phyloP scores from a whole-genome alignment of 2,888 invertebrate genomes.

The Dryococelus australis region DNA sequence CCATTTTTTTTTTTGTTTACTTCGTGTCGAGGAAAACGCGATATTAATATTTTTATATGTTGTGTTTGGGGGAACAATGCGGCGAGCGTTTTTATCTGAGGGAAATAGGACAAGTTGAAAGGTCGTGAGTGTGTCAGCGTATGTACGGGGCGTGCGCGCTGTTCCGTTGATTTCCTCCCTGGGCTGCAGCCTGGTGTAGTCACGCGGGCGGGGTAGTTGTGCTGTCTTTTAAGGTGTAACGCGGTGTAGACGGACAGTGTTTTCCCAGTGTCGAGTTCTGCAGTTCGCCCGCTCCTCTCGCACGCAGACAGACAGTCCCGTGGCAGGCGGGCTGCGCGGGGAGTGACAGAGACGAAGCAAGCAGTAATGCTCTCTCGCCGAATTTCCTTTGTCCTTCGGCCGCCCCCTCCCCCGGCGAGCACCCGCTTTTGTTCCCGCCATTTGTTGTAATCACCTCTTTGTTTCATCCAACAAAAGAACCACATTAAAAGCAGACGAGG shows the following conservation, averaged over 20 bases:
- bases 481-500: conserved; percentile 16
- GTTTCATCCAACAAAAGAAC: conserved; percentile 16
- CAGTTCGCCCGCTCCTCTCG: too few relatives aligned
- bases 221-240: neutral
- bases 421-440: conserved; percentile 4
- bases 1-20: too few relatives aligned
- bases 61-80: too few relatives aligned
- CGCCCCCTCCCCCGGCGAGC: neutral
- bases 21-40: too few relatives aligned
- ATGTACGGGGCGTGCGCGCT: too few relatives aligned
- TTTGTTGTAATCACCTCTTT: conserved; percentile 16
- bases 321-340: neutral
- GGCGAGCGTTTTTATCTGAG: too few relatives aligned
- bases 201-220: neutral
- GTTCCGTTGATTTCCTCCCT: neutral
- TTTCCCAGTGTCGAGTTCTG: neutral
- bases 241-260: neutral
- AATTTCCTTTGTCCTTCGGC: neutral
- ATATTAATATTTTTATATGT: too few relatives aligned
- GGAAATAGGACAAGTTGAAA: too few relatives aligned
- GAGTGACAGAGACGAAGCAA: neutral
- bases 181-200: neutral
- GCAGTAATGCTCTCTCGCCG: neutral
- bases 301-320: neutral
- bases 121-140: too few relatives aligned